Percentiles rank a stretch among this genome's conserved stretches.
Conservation (phyloP, 2,888 invertebrate species). For the Yponomeuta plumbellus region DNA sequence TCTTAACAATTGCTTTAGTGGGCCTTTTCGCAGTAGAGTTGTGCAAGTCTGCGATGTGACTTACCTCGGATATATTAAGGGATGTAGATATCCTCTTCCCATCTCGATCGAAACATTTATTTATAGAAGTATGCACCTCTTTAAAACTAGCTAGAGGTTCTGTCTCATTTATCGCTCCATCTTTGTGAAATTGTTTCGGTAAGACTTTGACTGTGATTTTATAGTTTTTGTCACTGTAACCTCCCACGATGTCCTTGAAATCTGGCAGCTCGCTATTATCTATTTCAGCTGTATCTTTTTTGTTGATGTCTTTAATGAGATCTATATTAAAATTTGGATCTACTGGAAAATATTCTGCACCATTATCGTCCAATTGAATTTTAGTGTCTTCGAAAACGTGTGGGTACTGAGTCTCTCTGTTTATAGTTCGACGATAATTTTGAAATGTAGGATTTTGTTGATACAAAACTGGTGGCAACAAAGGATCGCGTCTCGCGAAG, state of each 20-base stretch:
- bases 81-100: conserved; percentile 51
- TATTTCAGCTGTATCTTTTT: not conserved
- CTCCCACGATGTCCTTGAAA: conserved; percentile 36
- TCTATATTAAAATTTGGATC: not conserved
- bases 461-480: not conserved
- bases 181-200: conserved; percentile 35
- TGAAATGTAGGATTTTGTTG: not conserved
- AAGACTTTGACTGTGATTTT: conserved; percentile 57
- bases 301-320: not conserved
- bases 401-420: conserved; percentile 59
- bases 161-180: conserved; percentile 29
- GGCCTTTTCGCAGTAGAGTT: conserved; percentile 17
- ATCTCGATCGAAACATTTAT: conserved; percentile 56
- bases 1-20: not conserved
- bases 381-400: conserved; percentile 54
- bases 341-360: conserved; percentile 14
- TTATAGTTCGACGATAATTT: conserved; percentile 34
- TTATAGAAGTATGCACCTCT: conserved; percentile 60
- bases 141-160: conserved; percentile 46
- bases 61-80: conserved; percentile 59
- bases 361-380: conserved; percentile 29
- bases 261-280: conserved; percentile 24
- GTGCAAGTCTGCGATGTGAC: conserved; percentile 47
- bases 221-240: conserved; percentile 36
- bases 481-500: not conserved